Percentiles rank a stretch among this genome's conserved stretches.
Conservation (phyloP, 2,113 vertebrate genomes). For the Aepyceros melampus region DNA sequence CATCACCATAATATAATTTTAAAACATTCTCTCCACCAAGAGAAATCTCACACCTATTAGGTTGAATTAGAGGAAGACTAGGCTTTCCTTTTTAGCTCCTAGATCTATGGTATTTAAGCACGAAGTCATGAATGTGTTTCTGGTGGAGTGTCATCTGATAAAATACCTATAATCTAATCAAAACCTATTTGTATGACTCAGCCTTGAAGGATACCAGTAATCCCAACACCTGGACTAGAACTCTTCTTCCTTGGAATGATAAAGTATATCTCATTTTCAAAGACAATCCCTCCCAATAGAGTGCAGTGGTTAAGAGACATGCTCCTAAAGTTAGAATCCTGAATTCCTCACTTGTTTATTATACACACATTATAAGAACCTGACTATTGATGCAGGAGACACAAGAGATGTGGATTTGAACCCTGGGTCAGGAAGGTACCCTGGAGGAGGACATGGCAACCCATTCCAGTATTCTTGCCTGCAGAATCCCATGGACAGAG, state of each 20-base stretch:
- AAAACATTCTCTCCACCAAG: neutral
- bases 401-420: neutral
- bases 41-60: neutral
- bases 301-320: neutral
- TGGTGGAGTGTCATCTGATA: neutral
- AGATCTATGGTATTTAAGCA: neutral
- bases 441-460: neutral
- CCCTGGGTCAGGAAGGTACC: neutral
- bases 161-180: neutral
- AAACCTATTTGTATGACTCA: neutral
- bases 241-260: neutral
- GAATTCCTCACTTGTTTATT: neutral
- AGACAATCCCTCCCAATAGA: neutral
- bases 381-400: neutral
- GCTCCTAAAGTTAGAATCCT: neutral
- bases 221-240: neutral
- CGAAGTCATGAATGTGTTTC: neutral
- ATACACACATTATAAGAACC: neutral
- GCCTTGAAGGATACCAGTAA: neutral
- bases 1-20: neutral
- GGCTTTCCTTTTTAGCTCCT: neutral
- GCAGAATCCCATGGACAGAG: neutral
- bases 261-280: neutral
- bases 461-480: neutral
- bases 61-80: neutral